Evolutionary conservation across 2,797 vertebrate genomes (phyloP).

Genomic region (Capromys pilorides): DNA sequence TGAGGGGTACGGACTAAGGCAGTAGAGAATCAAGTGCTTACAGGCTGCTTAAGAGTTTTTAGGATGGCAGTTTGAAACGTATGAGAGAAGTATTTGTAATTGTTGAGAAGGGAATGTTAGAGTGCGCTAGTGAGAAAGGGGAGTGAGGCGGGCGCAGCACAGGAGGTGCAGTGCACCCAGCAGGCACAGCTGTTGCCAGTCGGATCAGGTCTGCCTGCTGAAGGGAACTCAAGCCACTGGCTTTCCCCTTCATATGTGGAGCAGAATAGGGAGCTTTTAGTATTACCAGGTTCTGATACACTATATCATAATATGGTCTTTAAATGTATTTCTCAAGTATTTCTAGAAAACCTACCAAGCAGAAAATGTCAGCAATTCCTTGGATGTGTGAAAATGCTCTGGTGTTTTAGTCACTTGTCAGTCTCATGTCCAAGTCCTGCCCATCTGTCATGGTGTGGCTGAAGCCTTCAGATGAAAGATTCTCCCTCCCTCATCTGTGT

Average conservation of each 20-base stretch:
- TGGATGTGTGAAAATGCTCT: conserved; percentile 71
- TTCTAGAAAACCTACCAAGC: conserved; percentile 74
- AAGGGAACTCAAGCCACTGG: neutral
- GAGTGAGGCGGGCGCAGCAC: neutral
- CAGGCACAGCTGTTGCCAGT: neutral
- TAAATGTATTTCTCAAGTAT: conserved; percentile 68
- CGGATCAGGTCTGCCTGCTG: neutral
- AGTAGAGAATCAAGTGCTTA: neutral
- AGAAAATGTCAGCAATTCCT: conserved; percentile 76
- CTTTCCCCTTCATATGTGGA: neutral
- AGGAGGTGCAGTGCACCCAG: neutral
- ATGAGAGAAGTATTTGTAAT: neutral
- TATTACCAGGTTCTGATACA: conserved; percentile 68
- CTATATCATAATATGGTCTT: conserved; percentile 49
- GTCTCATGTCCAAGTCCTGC: conserved; percentile 68
- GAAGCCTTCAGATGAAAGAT: conserved; percentile 55
- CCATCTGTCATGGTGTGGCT: conserved; percentile 69
- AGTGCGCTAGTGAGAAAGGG: neutral
- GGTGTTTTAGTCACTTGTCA: conserved; percentile 73
- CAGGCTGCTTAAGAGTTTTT: neutral
- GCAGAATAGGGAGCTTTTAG: neutral
- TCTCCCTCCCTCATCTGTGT: conserved; percentile 4
- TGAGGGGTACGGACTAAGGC: neutral
- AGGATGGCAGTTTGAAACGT: neutral
- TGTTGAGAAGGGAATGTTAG: neutral